A percentile compares a stretch with the other conserved stretches of the same genome.
Conservation (phyloP, 92 coral and sea anemone species). For the Galaxea fascicularis region DNA sequence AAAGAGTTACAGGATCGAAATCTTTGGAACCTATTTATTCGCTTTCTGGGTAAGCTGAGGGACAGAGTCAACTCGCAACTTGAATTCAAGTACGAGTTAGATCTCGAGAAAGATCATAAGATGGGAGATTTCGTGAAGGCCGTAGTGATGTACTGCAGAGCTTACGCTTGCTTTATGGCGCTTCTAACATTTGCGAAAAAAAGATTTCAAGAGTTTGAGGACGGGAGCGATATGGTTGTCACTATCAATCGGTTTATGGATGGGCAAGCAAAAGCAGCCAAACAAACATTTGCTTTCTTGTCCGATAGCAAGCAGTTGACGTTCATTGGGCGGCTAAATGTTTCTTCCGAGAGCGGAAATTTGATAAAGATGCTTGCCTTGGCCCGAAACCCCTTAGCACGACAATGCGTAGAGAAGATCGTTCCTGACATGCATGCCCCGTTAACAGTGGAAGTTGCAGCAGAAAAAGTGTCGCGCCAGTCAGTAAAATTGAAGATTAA, state of each 20-base stretch:
- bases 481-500: conserved; percentile 7
- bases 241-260: background rate
- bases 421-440: conserved; percentile 32
- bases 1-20: conserved; percentile 20
- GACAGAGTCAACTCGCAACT: conserved; percentile 11
- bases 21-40: conserved; percentile 30
- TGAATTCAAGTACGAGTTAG: conserved; percentile 9
- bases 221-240: background rate
- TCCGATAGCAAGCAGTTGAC: conserved; percentile 45
- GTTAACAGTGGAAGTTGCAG: conserved; percentile 16
- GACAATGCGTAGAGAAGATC: conserved; percentile 16
- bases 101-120: conserved; percentile 27
- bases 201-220: conserved; percentile 32
- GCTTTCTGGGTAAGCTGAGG: conserved; percentile 36
- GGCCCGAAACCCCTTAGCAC: conserved; percentile 24
- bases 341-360: conserved; percentile 53
- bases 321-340: conserved; percentile 45
- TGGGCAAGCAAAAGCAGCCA: background rate
- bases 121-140: conserved; percentile 41
- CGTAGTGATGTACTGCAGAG: conserved; percentile 32
- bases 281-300: conserved; percentile 26
- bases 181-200: conserved; percentile 39
- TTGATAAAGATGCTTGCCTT: conserved; percentile 34
- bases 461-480: conserved; percentile 33
- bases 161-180: conserved; percentile 52